Percentiles rank a stretch among this genome's conserved stretches.
Evolutionary conservation across 1,140 invertebrate species (phyloP).

Genomic region (Drosophila leontia): DNA sequence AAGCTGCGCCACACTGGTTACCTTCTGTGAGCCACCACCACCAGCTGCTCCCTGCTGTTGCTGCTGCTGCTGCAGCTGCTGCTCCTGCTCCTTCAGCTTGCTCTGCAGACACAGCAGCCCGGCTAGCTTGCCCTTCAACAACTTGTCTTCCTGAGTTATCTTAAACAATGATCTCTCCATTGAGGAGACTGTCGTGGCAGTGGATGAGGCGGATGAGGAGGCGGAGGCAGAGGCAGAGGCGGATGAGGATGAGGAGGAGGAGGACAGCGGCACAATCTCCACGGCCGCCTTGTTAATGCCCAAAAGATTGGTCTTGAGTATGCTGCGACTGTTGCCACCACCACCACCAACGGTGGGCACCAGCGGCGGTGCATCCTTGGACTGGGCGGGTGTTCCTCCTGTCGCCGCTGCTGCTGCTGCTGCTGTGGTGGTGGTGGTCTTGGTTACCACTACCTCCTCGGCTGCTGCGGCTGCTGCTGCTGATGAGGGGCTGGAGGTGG

Average conservation of each 20-base stretch:
- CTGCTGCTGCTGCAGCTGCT: background rate
- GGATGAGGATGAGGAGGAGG: conserved; percentile 3
- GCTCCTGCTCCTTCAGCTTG: too few species aligned
- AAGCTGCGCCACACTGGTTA: conserved; percentile 46
- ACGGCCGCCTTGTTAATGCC: conserved; percentile 75
- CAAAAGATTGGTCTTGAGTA: conserved; percentile 73
- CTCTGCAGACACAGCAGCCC: too few species aligned
- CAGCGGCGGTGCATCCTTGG: conserved; percentile 59
- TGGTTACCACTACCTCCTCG: conserved; percentile 10
- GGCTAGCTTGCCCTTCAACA: too few species aligned
- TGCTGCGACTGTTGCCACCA: conserved; percentile 72
- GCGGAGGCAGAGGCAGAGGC: background rate
- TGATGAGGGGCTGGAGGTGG: conserved; percentile 7
- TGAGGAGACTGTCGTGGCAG: too few species aligned
- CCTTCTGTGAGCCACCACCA: conserved; percentile 18
- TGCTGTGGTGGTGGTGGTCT: background rate
- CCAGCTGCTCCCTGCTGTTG: background rate
- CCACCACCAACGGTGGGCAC: conserved; percentile 26
- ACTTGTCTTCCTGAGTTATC: too few species aligned
- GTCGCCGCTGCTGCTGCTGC: conserved; percentile 12
- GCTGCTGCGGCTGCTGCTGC: background rate
- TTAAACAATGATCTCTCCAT: too few species aligned
- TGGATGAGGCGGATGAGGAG: background rate
- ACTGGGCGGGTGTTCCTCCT: conserved; percentile 7
- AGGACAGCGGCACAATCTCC: conserved; percentile 67